Evolutionary conservation across 2,797 vertebrate genomes (phyloP).

Genomic region (Eospalax fontanierii): DNA sequence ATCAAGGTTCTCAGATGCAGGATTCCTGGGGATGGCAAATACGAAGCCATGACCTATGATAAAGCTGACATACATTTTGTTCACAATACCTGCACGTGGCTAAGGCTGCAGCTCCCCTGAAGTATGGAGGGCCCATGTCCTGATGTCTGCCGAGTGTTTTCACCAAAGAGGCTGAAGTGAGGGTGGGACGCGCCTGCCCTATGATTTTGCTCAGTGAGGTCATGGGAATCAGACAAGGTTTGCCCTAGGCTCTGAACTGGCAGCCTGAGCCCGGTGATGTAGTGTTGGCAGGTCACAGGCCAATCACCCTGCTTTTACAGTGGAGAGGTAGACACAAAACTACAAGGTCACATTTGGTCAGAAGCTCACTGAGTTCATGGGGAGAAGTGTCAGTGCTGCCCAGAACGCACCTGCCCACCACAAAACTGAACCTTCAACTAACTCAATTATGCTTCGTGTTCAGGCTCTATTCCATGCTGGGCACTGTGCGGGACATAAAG

Average conservation of each 20-base stretch:
- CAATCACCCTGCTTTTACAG: constrained; percentile 19
- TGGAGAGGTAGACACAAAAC: neutral
- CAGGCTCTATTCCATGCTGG: neutral
- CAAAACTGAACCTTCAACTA: neutral
- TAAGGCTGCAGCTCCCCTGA: neutral
- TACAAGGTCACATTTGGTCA: neutral
- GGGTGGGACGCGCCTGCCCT: neutral
- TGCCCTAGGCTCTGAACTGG: constrained; percentile 8
- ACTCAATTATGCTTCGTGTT: neutral
- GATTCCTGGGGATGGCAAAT: neutral
- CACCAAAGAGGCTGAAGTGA: neutral
- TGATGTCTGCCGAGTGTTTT: neutral
- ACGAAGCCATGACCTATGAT: neutral
- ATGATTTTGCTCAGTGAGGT: constrained; percentile 50
- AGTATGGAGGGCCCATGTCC: neutral
- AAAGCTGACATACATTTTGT: neutral
- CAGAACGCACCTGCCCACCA: neutral
- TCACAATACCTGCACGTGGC: neutral
- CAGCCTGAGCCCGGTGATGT: constrained; percentile 33
- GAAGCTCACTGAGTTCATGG: neutral
- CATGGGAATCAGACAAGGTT: constrained; percentile 65
- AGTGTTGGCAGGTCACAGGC: neutral
- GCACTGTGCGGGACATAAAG: neutral
- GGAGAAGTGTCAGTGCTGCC: neutral
- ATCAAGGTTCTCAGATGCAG: neutral